Conservation (phyloP, 2,888 invertebrate genomes). For the Saturnia pavonia region DNA sequence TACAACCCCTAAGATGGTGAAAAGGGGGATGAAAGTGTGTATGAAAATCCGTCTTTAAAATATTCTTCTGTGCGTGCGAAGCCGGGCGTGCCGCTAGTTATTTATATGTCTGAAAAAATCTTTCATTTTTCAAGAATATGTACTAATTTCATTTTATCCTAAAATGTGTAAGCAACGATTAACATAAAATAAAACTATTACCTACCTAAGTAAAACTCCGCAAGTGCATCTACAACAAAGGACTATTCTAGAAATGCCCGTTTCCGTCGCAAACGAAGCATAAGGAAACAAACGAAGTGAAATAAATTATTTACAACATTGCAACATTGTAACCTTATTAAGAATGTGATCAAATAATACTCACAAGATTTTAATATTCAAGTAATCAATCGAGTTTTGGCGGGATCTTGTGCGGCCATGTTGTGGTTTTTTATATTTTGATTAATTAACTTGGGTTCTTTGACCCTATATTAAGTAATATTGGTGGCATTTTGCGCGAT, state of each 20-base stretch:
- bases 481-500: too few species aligned
- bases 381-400: neutral
- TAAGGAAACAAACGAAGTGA: slow-evolving; percentile 64
- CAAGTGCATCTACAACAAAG: slow-evolving; percentile 59
- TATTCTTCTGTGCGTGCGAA: too few species aligned
- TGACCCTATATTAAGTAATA: too few species aligned
- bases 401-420: too few species aligned
- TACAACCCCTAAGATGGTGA: too few species aligned
- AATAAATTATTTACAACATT: slow-evolving; percentile 64
- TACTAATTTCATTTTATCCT: neutral
- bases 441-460: too few species aligned
- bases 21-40: too few species aligned
- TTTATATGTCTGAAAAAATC: too few species aligned
- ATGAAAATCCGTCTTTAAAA: too few species aligned
- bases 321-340: slow-evolving; percentile 32
- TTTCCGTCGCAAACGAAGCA: slow-evolving; percentile 59
- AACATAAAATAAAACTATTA: slow-evolving; percentile 1
- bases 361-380: neutral
- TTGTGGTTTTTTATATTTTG: too few species aligned
- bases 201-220: slow-evolving; percentile 35
- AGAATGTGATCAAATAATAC: slow-evolving; percentile 19
- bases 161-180: slow-evolving; percentile 2
- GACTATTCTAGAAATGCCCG: slow-evolving; percentile 67
- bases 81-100: too few species aligned
- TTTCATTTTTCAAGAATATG: too few species aligned